A percentile compares a stretch with the other conserved stretches of the same genome.
phyloP scores from a whole-genome alignment of 2,888 invertebrate genomes.

The Eristalis pertinax region DNA sequence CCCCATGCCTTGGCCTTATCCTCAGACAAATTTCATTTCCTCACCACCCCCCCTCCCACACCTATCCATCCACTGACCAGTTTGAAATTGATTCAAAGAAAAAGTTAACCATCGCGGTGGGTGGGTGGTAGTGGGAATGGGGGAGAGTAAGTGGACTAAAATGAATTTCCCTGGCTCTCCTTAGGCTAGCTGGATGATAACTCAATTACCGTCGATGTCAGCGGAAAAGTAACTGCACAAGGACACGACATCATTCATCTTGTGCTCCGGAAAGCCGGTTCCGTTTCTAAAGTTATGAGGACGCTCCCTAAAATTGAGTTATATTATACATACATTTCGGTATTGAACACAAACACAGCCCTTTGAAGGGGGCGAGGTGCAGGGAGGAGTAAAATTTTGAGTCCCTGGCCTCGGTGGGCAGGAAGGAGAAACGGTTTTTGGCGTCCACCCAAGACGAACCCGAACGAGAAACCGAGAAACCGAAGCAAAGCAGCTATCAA shows the following conservation, averaged over 20 bases:
- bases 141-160: too few species aligned
- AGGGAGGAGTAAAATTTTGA: neutral
- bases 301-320: conserved; percentile 35
- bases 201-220: neutral
- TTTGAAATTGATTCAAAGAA: neutral
- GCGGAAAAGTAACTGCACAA: conserved; percentile 34
- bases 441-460: conserved; percentile 17
- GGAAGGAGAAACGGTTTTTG: neutral
- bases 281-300: conserved; percentile 11
- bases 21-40: neutral
- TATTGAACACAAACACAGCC: neutral
- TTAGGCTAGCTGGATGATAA: neutral
- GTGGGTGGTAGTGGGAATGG: neutral
- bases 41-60: too few species aligned
- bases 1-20: neutral
- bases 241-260: conserved; percentile 33
- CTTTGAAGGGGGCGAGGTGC: neutral
- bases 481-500: conserved; percentile 2
- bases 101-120: neutral
- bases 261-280: conserved; percentile 2
- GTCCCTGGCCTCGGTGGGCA: neutral
- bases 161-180: neutral
- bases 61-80: neutral
- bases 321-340: conserved; percentile 11
- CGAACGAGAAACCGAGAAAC: neutral